Conservation (phyloP, 2,797 vertebrate species). For the Notoglanidium macrostoma region DNA sequence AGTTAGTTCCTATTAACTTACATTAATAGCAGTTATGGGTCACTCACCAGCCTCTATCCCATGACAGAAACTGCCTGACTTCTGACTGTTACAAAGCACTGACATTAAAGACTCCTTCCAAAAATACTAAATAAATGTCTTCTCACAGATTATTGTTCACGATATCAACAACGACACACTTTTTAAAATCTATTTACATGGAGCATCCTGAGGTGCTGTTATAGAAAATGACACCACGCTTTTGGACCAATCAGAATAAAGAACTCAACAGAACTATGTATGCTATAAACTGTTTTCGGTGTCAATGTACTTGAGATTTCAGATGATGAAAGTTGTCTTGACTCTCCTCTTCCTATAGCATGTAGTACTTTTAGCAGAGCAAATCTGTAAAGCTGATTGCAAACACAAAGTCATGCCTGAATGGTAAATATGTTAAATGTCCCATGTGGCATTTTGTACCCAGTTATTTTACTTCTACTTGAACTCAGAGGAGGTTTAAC, state of each 20-base stretch:
- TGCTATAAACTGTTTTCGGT: neutral
- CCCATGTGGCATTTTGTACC: neutral
- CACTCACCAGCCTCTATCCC: neutral
- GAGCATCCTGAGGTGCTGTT: neutral
- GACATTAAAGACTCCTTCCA: neutral
- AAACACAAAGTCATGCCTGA: neutral
- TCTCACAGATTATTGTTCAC: neutral
- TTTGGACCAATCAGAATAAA: neutral
- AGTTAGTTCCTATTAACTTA: neutral
- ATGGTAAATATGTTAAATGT: neutral
- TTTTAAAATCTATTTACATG: neutral
- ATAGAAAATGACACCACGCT: neutral
- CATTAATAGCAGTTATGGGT: neutral
- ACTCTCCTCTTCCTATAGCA: neutral
- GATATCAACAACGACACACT: neutral
- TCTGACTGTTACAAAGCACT: neutral
- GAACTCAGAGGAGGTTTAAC: neutral
- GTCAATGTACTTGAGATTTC: neutral
- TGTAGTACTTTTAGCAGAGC: neutral
- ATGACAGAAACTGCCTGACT: neutral
- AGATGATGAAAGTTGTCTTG: neutral
- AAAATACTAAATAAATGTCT: neutral
- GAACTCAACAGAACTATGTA: neutral
- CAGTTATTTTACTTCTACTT: neutral
- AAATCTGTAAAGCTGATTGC: neutral